Evolutionary conservation across 2,797 vertebrate species (phyloP), one percentile per base, ranked within the genome.

Genomic region (Xenops minutus): DNA sequence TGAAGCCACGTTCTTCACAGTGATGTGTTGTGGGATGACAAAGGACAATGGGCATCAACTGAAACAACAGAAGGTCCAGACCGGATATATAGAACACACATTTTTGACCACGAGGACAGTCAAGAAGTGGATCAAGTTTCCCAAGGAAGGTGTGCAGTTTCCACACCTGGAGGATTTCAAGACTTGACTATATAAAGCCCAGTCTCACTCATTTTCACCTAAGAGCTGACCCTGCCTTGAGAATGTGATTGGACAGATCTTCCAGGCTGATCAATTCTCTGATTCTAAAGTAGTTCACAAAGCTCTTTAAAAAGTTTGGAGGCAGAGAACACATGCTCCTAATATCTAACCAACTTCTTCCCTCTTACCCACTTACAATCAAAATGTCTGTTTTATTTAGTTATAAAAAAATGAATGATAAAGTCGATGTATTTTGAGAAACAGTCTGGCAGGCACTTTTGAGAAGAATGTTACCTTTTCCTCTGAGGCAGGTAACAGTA

Each of bases 311-410:
- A 93, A 74, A 20, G 30, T 71, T 79, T 73, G 19, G 12, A 92
- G 39, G 41, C n/a, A 91, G 44, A 92, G 36, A 72, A 84, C 22
- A 63, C 15, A 81, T 6, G 48, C 43, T 78, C 20, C 29, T 88
- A 73, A 78, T 73, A 78, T 32, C 79, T 81, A 79, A 46, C 16
- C 75, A 67, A 75, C 95, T 94, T 83, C 59, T 85, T 88, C 21
- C 58, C 18, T 63, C 27, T 56, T 92, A 88, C 58, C 19, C 14
- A 5, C 76, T 76, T 93, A 81, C 37, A 90, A 88, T 73, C 39
- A 75, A 94, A 93, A 91, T 66, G 76, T 71, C 92, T 88, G 46
- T 54, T 96, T 91, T 94, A 80, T 93, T 96, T 96, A 95, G 91
- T 73, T 84, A 88, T 6, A 81, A 54, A 66, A 84, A 88, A 88